Conservation (phyloP, 1,140 invertebrate genomes). For the Drosophila nasuta region DNA sequence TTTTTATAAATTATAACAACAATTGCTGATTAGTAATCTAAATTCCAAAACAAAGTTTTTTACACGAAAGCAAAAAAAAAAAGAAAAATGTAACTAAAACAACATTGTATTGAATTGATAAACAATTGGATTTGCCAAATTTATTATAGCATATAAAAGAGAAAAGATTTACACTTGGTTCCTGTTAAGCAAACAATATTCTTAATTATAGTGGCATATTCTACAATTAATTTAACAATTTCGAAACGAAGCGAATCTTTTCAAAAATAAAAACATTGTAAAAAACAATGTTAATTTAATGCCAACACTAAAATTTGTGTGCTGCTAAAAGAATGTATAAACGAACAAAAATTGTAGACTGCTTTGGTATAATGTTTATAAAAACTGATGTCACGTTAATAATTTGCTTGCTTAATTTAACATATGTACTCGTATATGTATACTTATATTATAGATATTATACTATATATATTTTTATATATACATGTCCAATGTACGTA, state of each 20-base stretch:
- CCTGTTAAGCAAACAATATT: slow-evolving; percentile 68
- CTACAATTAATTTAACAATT: neutral
- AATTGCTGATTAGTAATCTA: slow-evolving; percentile 57
- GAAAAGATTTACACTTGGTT: slow-evolving; percentile 66
- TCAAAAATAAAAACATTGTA: slow-evolving; percentile 9
- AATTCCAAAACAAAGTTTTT: slow-evolving; percentile 46
- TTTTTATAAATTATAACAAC: slow-evolving; percentile 34
- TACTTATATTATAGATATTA: slow-evolving; percentile 34
- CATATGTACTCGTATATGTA: slow-evolving; percentile 19
- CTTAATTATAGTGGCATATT: slow-evolving; percentile 43
- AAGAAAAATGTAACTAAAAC: neutral
- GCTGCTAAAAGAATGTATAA: slow-evolving; percentile 8
- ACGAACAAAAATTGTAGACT: slow-evolving; percentile 61
- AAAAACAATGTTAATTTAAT: slow-evolving; percentile 18
- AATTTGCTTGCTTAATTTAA: slow-evolving; percentile 51
- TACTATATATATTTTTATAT: slow-evolving; percentile 52
- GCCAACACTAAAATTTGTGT: slow-evolving; percentile 6
- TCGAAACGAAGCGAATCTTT: neutral
- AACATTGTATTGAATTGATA: slow-evolving; percentile 41
- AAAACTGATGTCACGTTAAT: slow-evolving; percentile 25
- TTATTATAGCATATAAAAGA: slow-evolving; percentile 64
- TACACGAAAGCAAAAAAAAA: slow-evolving; percentile 21
- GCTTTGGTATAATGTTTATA: slow-evolving; percentile 52
- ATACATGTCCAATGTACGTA: slow-evolving; percentile 52
- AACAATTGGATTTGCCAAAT: slow-evolving; percentile 63